Evolutionary conservation across 2,113 vertebrate genomes (phyloP).

Genomic region (Gambusia holbrooki): DNA sequence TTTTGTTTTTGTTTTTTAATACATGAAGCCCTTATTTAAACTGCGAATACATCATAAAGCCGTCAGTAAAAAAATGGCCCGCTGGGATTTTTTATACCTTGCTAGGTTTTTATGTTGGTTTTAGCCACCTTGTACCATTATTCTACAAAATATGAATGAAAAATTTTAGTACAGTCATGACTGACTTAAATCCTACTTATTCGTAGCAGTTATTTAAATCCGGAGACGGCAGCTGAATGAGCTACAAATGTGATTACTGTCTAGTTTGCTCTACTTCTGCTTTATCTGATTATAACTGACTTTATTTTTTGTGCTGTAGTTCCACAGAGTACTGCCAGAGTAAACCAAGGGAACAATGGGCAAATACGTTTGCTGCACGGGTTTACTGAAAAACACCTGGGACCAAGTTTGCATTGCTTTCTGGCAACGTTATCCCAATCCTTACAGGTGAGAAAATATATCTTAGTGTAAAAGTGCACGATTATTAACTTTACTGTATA

Average conservation of each 20-base stretch:
- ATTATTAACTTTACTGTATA: no score
- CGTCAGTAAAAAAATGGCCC: background rate
- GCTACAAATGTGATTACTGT: background rate
- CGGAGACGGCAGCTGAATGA: no score
- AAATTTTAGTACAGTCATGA: background rate
- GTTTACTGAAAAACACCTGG: conserved; percentile 91
- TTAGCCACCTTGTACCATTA: background rate
- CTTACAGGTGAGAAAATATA: conserved; percentile 85
- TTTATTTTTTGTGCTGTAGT: conserved; percentile 9
- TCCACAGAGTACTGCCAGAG: conserved; percentile 37
- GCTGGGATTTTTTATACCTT: background rate
- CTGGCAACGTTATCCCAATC: conserved; percentile 96
- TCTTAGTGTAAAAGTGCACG: background rate
- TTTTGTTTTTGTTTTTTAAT: background rate
- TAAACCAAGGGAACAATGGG: conserved; percentile 85
- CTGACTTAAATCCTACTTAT: background rate
- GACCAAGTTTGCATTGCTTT: conserved; percentile 96
- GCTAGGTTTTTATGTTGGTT: background rate
- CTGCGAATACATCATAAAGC: background rate
- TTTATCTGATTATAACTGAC: background rate
- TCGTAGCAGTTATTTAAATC: no score
- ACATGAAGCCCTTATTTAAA: fast-evolving
- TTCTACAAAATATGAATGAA: background rate
- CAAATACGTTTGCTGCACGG: conserved; percentile 88
- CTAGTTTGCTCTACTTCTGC: background rate